Evolutionary conservation across 2,113 vertebrate genomes (phyloP).

Genomic region (Gorsachius goisagi): DNA sequence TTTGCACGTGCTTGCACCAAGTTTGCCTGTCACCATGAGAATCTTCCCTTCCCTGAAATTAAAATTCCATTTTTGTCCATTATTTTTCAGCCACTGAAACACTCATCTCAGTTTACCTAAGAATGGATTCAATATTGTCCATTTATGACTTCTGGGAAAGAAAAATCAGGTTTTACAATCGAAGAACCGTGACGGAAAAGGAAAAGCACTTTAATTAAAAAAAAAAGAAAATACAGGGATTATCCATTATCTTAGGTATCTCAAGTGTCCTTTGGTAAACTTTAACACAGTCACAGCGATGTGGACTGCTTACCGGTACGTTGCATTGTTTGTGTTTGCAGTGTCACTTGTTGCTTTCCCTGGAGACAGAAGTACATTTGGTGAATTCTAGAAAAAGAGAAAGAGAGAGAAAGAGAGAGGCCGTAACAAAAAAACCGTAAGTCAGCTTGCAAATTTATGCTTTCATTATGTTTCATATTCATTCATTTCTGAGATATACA

Average conservation of each 20-base stretch:
- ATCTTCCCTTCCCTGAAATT: neutral
- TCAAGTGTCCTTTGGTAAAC: neutral
- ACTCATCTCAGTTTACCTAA: neutral
- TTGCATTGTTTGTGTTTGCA: slow-evolving; percentile 28
- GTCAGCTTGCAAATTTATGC: neutral
- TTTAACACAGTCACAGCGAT: neutral
- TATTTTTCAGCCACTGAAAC: neutral
- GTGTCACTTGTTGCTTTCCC: slow-evolving; percentile 66
- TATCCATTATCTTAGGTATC: neutral
- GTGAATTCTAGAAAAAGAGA: neutral
- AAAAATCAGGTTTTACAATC: neutral
- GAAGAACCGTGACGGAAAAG: neutral
- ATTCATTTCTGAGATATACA: neutral
- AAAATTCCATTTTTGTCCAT: neutral
- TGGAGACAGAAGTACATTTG: slow-evolving; percentile 69
- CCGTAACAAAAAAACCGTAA: neutral
- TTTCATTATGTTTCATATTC: neutral
- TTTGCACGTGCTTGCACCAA: neutral
- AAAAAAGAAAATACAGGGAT: neutral
- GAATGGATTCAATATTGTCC: neutral
- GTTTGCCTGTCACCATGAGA: neutral
- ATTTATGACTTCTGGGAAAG: neutral
- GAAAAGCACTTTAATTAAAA: neutral
- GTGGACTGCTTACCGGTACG: slow-evolving; percentile 66
- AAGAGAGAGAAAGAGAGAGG: neutral